Evolutionary conservation across 64 coral and sea anemone species (phyloP).

Genomic region (Pocillopora verrucosa): DNA sequence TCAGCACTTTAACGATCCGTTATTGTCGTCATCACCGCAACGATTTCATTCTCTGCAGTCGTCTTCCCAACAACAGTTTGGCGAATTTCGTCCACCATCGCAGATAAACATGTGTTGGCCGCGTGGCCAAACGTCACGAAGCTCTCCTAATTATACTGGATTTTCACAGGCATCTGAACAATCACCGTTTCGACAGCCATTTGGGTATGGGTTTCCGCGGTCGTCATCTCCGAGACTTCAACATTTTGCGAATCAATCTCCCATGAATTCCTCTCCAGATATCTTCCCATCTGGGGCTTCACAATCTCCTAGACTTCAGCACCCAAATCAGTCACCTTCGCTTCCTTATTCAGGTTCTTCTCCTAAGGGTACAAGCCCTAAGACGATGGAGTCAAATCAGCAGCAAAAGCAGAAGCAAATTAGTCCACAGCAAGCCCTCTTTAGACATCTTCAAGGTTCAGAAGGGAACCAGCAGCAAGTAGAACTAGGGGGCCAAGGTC

Average conservation of each 20-base stretch:
- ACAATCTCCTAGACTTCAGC: slow-evolving; percentile 68
- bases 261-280: slow-evolving; percentile 72
- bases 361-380: slow-evolving; percentile 72
- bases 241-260: slow-evolving; percentile 73
- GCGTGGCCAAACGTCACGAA: slow-evolving; percentile 63
- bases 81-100: slow-evolving; percentile 59
- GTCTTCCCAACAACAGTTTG: slow-evolving; percentile 76
- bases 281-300: slow-evolving; percentile 48
- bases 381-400: slow-evolving; percentile 55
- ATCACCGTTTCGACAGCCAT: slow-evolving; percentile 69
- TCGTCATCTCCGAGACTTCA: slow-evolving; percentile 85
- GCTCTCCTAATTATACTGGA: slow-evolving; percentile 46
- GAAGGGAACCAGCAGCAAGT: slow-evolving; percentile 73
- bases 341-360: slow-evolving; percentile 60
- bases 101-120: slow-evolving; percentile 82
- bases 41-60: slow-evolving; percentile 62
- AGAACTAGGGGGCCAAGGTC: slow-evolving; percentile 52
- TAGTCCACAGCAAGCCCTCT: slow-evolving; percentile 61
- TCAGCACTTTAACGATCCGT: slow-evolving; percentile 90
- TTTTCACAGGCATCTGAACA: slow-evolving; percentile 51
- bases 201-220: slow-evolving; percentile 82
- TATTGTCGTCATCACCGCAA: slow-evolving; percentile 83
- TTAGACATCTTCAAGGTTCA: slow-evolving; percentile 21
- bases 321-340: slow-evolving; percentile 51
- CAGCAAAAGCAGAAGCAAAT: slow-evolving; percentile 76